Evolutionary conservation across 1,140 invertebrate genomes (phyloP), one percentile per base, ranked within the genome.

Genomic region (Ceratina japonica): DNA sequence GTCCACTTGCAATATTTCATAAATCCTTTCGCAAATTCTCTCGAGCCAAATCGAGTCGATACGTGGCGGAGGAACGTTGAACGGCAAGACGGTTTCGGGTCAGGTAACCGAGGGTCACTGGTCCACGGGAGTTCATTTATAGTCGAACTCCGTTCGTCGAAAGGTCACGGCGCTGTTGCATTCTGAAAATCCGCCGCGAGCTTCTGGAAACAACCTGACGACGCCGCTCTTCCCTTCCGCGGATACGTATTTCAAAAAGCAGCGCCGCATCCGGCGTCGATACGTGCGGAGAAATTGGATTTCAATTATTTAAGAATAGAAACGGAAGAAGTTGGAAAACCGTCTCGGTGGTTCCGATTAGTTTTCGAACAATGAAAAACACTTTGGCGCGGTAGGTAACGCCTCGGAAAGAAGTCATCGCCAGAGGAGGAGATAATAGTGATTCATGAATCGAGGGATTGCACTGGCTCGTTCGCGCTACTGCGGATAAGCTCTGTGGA

Each of bases 401-500:
- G 61, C 65, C 13, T 24, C 15, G 37, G 61, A 80, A 78, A 73
- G 64, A 63, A 72, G 56, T 59, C 52, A 69, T 44, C 61, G 75
- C 52, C 24, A 13, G 66, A 44, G 65, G 8, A 69, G 27, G 24
- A 72, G 76, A 85, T 85, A 86, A 86, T 86, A 65, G 54, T 75
- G 83, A 86, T 86, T 86, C 80, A 81, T 78, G 70, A 73, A 65
- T 80, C 70, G 68, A 62, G 65, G 76, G 71, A 82, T 82, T 56
- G 72, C 64, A 59, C 69, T 51, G 49, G 59, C 73, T 71, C 73
- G 70, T 80, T 69, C 24, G 59, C 59, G 73, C 68, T 78, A 64
- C 77, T 44, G 51, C 85, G 83, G 82, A 86, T 84, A 89, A 87
- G 87, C 87, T 81, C 83, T 79, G 84, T 81, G 86, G 84, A 91